Evolutionary conservation across 2,797 vertebrate species (phyloP).

Genomic region (Intellagama lesueurii): DNA sequence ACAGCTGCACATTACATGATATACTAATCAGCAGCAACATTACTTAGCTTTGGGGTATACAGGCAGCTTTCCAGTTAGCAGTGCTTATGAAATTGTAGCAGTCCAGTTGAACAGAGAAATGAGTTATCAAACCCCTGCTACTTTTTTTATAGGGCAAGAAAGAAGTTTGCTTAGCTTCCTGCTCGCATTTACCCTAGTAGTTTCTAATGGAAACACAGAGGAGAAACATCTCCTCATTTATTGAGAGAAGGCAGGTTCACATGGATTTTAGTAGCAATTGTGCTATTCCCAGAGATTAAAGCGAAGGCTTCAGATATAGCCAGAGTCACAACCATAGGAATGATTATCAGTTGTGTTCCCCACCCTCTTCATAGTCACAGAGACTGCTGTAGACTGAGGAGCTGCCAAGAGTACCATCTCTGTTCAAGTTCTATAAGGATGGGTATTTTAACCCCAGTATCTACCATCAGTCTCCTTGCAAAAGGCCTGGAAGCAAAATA

Average conservation of each 20-base stretch:
- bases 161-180: background rate
- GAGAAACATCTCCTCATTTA: background rate
- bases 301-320: background rate
- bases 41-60: background rate
- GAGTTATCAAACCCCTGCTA: background rate
- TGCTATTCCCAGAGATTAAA: background rate
- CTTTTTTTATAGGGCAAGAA: background rate
- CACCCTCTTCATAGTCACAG: background rate
- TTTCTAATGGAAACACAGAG: background rate
- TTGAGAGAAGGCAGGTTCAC: background rate
- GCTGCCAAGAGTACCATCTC: background rate
- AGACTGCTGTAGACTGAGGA: background rate
- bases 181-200: background rate
- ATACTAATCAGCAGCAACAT: background rate
- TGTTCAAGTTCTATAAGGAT: background rate
- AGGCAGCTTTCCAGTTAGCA: background rate
- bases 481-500: background rate
- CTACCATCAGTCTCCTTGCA: background rate
- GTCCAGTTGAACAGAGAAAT: background rate
- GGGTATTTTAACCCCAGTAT: background rate
- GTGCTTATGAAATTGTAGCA: background rate
- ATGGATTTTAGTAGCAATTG: too few species aligned
- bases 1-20: background rate
- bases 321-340: background rate
- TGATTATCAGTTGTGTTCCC: background rate